Base-by-base conservation (phyloP, 2,113 vertebrate genomes). In the Platanista minor region DNA sequence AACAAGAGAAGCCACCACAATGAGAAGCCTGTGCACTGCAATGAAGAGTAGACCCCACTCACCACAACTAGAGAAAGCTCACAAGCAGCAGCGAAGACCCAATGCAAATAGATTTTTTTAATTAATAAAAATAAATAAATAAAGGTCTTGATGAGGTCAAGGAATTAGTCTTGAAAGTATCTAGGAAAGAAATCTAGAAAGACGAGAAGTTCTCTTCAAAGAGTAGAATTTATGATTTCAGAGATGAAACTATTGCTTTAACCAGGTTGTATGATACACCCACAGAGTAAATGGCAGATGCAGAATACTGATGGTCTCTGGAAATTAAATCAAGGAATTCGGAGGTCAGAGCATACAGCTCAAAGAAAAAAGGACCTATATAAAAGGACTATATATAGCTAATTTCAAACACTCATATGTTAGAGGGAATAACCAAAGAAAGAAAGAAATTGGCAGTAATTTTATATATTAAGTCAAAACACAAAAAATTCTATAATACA, bases 391-490 rank as follows among this genome's bases (percentile, higher is more conserved):
- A 91, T 3, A 87, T 43, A 69, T 27, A 94, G 66, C 23, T 90
- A 67, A 93, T 66, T 91, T 80, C 49, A 84, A 81, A n/a, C 15
- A 90, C 25, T 91, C 27, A 36, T 66, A 91, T 64, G 81, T 85
- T 62, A 90, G 1, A 96, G 14, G 7, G 6, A 95, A 62, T 67
- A 92, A 91, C 4, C 69, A 85, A 90, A 95, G 75, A 49, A 18
- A 85, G 46, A 72, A 90, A 95, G 31, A 88, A 92, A 74, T 2
- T 66, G 52, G 46, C 36, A 96, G 54, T 90, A 61, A 95, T 87
- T 92, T 96, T 66, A 91, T 4, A 78, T 61, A 90, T 82, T 92
- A 96, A 39, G 11, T 92, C 14, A 83, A 74, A 96, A 88, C 33
- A 95, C 41, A 96, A 52, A 95, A 95, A 90, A 72, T 78, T 84